Percentiles rank a stretch among this genome's conserved stretches.
Evolutionary conservation across 2,113 vertebrate genomes (phyloP).

Genomic region (Daboia siamensis): DNA sequence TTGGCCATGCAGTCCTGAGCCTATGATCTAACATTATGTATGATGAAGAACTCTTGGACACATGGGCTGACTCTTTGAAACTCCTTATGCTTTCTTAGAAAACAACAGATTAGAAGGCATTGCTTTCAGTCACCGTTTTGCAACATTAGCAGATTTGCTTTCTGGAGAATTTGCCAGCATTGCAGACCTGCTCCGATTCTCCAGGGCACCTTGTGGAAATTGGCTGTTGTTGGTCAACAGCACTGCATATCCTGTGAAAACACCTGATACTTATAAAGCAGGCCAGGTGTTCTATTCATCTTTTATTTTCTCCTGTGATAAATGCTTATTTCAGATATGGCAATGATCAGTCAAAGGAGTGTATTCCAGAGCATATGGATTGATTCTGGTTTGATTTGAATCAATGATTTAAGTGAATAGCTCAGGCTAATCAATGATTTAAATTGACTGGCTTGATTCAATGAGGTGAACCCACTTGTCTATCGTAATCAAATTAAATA

Average conservation of each 20-base stretch:
- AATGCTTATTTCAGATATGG: neutral
- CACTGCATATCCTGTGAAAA: neutral
- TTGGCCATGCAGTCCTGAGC: too few relatives aligned
- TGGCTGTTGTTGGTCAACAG: neutral
- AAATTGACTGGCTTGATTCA: neutral
- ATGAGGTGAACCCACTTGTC: neutral
- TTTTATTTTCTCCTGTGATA: neutral
- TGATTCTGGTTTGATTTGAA: neutral
- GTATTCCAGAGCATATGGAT: neutral
- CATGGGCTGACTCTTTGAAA: neutral
- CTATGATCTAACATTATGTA: too few relatives aligned
- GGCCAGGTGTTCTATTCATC: neutral
- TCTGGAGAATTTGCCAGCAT: neutral
- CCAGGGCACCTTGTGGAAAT: neutral
- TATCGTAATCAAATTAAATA: neutral
- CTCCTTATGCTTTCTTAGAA: neutral
- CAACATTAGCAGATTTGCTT: conserved; percentile 9
- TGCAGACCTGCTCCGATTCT: neutral
- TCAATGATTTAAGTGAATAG: neutral
- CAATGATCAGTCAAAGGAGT: neutral
- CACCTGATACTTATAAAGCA: neutral
- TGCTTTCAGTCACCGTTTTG: neutral
- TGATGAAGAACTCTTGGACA: neutral
- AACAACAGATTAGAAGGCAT: neutral
- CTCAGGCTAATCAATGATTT: neutral